phyloP scores from a whole-genome alignment of 2,113 vertebrate species.

The Seriola rivoliana region DNA sequence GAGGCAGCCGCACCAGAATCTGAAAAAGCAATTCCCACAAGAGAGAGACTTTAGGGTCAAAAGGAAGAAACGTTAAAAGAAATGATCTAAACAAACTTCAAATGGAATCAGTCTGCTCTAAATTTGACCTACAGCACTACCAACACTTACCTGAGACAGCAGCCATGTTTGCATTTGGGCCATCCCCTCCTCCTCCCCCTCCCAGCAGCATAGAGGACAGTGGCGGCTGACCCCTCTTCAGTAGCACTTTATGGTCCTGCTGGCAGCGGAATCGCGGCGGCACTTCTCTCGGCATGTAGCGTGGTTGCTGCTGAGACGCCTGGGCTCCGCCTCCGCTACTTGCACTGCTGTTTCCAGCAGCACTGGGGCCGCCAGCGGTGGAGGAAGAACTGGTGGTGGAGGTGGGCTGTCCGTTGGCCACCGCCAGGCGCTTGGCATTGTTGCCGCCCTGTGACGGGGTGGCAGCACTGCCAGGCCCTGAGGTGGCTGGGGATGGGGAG shows the following conservation, averaged over 20 bases:
- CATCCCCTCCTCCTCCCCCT: conserved; percentile 84
- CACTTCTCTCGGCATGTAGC: conserved; percentile 99
- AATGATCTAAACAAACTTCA: neutral
- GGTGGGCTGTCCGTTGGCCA: conserved; percentile 99
- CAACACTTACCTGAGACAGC: conserved; percentile 85
- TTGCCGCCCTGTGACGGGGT: conserved; percentile 97
- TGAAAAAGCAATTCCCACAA: conserved; percentile 49
- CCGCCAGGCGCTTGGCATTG: conserved; percentile 99
- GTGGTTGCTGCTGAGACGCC: conserved; percentile 88
- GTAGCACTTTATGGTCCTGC: conserved; percentile 99
- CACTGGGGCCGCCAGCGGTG: conserved; percentile 67
- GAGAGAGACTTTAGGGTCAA: neutral
- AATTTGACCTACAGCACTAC: neutral
- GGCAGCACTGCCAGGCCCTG: conserved; percentile 95
- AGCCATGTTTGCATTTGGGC: conserved; percentile 91
- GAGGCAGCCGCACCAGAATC: conserved; percentile 83
- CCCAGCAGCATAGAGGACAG: conserved; percentile 99
- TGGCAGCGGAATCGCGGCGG: conserved; percentile 99
- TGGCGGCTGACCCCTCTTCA: conserved; percentile 99
- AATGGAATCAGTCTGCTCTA: neutral
- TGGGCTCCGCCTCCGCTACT: conserved; percentile 86
- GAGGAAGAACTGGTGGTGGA: conserved; percentile 83
- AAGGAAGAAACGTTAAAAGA: neutral
- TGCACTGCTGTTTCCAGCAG: conserved; percentile 74
- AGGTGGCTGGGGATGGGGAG: conserved; percentile 85